Percentiles rank a stretch among this genome's conserved stretches.
Conservation (phyloP, 2,888 invertebrate species). For the Dusona sp. region DNA sequence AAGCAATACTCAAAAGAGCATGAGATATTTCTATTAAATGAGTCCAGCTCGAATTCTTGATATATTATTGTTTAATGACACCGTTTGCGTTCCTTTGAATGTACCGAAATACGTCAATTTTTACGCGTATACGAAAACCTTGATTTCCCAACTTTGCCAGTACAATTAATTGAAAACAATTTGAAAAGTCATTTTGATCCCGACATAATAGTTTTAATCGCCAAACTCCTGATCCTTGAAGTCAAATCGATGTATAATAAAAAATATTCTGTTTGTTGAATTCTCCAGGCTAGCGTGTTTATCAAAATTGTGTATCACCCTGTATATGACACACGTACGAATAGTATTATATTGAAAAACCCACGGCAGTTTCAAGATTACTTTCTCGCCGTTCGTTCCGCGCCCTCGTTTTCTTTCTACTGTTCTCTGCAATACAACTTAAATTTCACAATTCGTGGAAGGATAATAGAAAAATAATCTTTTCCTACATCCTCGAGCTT, state of each 20-base stretch:
- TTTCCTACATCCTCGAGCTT: constrained; percentile 29
- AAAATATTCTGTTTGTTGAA: neutral
- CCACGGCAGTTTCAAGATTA: constrained; percentile 27
- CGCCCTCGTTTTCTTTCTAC: constrained; percentile 11
- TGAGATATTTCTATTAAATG: neutral
- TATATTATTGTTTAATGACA: neutral
- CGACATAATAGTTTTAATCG: neutral
- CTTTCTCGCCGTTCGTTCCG: constrained; percentile 20
- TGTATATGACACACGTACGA: constrained; percentile 3
- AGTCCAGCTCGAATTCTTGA: neutral
- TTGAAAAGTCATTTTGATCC: neutral
- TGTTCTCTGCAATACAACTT: constrained; percentile 21
- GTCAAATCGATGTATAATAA: neutral
- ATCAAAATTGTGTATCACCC: neutral
- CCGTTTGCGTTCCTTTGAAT: neutral
- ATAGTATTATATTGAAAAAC: constrained; percentile 10
- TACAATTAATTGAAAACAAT: neutral
- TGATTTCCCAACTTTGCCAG: neutral
- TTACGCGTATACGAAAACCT: too few species aligned
- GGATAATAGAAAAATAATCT: constrained; percentile 56
- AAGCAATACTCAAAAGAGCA: too few species aligned
- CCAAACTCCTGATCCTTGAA: neutral
- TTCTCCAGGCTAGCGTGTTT: neutral
- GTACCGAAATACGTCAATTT: neutral
- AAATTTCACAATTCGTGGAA: constrained; percentile 46